Percentiles rank a stretch among this genome's conserved stretches.
Evolutionary conservation across 2,888 invertebrate species (phyloP).

Genomic region (Alitta virens): DNA sequence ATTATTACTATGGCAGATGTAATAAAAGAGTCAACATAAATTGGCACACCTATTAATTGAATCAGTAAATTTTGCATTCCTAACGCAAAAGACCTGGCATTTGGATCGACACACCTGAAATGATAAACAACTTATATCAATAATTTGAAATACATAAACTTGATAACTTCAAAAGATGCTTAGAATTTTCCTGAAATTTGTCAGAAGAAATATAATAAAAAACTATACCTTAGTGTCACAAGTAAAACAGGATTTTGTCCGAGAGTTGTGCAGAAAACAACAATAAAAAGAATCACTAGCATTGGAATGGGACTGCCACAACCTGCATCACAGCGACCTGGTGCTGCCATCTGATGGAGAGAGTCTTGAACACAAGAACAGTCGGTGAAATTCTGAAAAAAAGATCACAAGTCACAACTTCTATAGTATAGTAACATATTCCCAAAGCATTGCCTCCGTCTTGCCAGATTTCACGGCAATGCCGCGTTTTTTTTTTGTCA

Average conservation of each 20-base stretch:
- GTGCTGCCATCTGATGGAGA: background rate
- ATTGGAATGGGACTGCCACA: slow-evolving; percentile 21
- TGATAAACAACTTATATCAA: no score
- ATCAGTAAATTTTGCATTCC: slow-evolving; percentile 26
- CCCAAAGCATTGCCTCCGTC: no score
- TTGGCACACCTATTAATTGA: slow-evolving; percentile 18
- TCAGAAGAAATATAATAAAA: background rate
- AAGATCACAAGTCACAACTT: no score
- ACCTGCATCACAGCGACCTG: slow-evolving; percentile 17
- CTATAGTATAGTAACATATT: no score
- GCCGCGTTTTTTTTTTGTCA: no score
- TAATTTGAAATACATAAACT: no score
- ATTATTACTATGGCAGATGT: no score
- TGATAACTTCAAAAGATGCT: no score
- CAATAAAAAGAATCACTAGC: slow-evolving; percentile 19
- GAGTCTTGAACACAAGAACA: slow-evolving; percentile 17
- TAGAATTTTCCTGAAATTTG: no score
- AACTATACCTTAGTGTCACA: slow-evolving; percentile 15
- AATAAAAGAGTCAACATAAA: no score
- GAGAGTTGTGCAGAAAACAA: slow-evolving; percentile 18
- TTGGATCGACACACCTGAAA: slow-evolving; percentile 18
- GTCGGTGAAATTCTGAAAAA: slow-evolving; percentile 19
- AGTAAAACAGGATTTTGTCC: slow-evolving; percentile 24
- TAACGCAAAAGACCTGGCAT: slow-evolving; percentile 22
- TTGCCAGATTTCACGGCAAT: no score